Conservation (phyloP, 2,888 invertebrate species). For the Tholera decimalis region DNA sequence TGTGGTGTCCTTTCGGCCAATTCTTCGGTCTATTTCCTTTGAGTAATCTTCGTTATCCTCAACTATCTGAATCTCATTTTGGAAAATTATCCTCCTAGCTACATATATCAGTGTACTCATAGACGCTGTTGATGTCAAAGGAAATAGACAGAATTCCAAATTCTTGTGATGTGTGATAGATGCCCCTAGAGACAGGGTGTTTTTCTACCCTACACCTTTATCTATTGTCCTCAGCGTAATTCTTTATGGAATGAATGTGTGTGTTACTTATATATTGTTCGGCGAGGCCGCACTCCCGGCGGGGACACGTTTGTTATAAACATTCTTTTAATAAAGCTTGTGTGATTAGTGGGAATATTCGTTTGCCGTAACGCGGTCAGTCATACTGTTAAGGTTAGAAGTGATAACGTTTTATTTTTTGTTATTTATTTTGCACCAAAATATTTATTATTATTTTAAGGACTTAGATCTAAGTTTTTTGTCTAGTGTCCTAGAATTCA, state of each 20-base stretch:
- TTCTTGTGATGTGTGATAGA: conserved; percentile 85
- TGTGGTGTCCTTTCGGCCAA: conserved; percentile 64
- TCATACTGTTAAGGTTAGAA: conserved; percentile 80
- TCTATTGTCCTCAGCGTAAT: conserved; percentile 83
- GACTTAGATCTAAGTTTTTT: conserved; percentile 87
- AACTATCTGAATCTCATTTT: conserved; percentile 45
- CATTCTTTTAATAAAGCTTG: conserved; percentile 83
- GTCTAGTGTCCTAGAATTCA: conserved; percentile 88
- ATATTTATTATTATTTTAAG: conserved; percentile 87
- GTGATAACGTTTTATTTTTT: conserved; percentile 80
- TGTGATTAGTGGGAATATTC: conserved; percentile 87
- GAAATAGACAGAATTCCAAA: conserved; percentile 69
- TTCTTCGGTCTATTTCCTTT: conserved; percentile 61
- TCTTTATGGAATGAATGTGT: conserved; percentile 90
- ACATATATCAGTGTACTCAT: conserved; percentile 18
- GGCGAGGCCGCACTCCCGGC: conserved; percentile 67
- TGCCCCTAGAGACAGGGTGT: conserved; percentile 80
- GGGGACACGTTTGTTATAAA: conserved; percentile 71
- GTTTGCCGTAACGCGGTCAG: conserved; percentile 85
- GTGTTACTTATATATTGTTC: conserved; percentile 72
- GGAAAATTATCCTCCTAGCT: not conserved
- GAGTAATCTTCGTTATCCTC: conserved; percentile 9
- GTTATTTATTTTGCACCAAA: conserved; percentile 86
- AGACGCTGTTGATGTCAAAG: conserved; percentile 31
- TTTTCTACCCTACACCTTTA: conserved; percentile 78